Conservation (phyloP, 1,140 invertebrate genomes). For the Stratiolaelaps scimitus region DNA sequence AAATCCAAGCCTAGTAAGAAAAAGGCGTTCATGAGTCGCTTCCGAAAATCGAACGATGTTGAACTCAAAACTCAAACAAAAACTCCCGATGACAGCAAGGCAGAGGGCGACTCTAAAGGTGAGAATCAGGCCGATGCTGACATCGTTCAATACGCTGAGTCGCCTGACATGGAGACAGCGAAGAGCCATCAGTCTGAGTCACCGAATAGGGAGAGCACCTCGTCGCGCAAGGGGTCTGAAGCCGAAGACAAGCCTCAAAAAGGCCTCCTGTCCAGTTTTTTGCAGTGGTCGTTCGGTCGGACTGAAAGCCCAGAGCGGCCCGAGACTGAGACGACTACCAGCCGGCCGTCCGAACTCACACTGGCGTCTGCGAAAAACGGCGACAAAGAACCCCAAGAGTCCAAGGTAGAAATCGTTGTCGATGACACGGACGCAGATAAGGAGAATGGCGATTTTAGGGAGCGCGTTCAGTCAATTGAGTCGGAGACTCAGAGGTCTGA, state of each 20-base stretch:
- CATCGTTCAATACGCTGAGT: neutral
- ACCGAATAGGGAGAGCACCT: neutral
- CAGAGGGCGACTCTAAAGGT: no score
- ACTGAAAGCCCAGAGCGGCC: neutral
- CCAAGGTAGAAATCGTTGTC: neutral
- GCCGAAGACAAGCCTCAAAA: conserved; percentile 10
- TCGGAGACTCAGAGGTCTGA: conserved; percentile 24
- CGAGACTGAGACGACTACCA: neutral
- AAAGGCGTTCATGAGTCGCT: no score
- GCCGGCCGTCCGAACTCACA: neutral
- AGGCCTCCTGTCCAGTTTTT: conserved; percentile 6
- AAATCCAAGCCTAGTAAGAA: no score
- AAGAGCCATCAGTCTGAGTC: conserved; percentile 21
- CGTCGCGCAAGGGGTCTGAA: conserved; percentile 3
- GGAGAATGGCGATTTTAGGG: neutral
- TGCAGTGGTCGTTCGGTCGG: conserved; percentile 5
- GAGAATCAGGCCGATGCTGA: conserved; percentile 9
- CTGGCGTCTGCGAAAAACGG: neutral
- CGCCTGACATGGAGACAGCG: conserved; percentile 7
- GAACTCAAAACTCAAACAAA: neutral
- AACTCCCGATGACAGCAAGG: neutral
- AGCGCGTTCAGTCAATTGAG: conserved; percentile 13
- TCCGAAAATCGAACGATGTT: neutral
- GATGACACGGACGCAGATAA: neutral
- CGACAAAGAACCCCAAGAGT: neutral